Evolutionary conservation across 2,888 invertebrate genomes (phyloP).

Genomic region (Athalia circularis): DNA sequence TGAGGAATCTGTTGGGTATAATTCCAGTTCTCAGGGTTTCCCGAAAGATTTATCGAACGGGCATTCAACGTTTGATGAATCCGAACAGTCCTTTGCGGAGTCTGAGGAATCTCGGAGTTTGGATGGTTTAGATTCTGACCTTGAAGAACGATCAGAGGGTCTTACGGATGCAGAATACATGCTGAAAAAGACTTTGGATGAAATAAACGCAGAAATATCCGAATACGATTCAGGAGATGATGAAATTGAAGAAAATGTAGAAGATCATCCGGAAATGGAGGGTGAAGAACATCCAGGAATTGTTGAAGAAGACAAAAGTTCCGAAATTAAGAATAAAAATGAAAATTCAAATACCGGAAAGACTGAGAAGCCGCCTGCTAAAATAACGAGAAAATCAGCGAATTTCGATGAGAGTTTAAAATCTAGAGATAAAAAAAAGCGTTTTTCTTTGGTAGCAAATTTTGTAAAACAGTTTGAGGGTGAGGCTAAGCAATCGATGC

Average conservation of each 20-base stretch:
- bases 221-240: slow-evolving; percentile 63
- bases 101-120: slow-evolving; percentile 13
- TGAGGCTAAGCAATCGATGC: slow-evolving; percentile 55
- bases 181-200: slow-evolving; percentile 67
- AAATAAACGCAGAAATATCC: slow-evolving; percentile 69
- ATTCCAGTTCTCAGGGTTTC: slow-evolving; percentile 16
- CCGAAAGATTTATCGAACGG: slow-evolving; percentile 4
- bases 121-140: slow-evolving; percentile 15
- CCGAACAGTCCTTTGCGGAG: background rate
- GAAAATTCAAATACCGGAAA: background rate
- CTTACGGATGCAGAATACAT: slow-evolving; percentile 67
- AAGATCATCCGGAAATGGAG: slow-evolving; percentile 60
- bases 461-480: slow-evolving; percentile 70
- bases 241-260: slow-evolving; percentile 52
- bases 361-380: background rate
- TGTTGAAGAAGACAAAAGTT: slow-evolving; percentile 42
- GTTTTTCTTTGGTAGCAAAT: slow-evolving; percentile 71
- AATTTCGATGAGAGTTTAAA: slow-evolving; percentile 2
- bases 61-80: slow-evolving; percentile 16
- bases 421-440: slow-evolving; percentile 56
- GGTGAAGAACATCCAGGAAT: slow-evolving; percentile 48
- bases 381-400: background rate
- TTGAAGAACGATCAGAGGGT: slow-evolving; percentile 52
- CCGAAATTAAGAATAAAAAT: slow-evolving; percentile 67
- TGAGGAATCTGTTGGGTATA: slow-evolving; percentile 24